These are phyloP conservation scores for Colossoma macropomum DNA, from an alignment of 2,113 vertebrate genomes.

Conservation along the genomic window DNA sequence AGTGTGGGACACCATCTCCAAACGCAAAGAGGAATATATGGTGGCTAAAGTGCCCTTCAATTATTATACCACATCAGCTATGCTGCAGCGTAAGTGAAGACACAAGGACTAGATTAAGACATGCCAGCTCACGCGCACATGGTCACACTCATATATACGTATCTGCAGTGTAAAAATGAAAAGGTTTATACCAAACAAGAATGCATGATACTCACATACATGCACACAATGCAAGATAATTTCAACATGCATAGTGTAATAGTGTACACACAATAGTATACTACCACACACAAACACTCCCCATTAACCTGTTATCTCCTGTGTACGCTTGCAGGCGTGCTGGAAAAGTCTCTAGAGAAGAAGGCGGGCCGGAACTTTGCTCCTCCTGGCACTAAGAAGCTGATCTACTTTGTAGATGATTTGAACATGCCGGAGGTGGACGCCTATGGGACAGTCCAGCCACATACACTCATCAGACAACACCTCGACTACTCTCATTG, in stretches of 20 bases:
- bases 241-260: too few relatives aligned
- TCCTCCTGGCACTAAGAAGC: slow-evolving; percentile 78
- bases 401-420: slow-evolving; percentile 84
- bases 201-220: not conserved
- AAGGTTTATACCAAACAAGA: too few relatives aligned
- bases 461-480: slow-evolving; percentile 80
- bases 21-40: slow-evolving; percentile 73
- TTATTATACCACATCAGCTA: slow-evolving; percentile 73
- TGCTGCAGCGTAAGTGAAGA: slow-evolving; percentile 63
- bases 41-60: slow-evolving; percentile 75
- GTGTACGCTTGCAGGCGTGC: slow-evolving; percentile 67
- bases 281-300: too few relatives aligned
- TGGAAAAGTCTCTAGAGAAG: slow-evolving; percentile 83
- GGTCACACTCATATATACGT: too few relatives aligned
- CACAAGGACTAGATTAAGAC: not conserved
- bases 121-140: not conserved
- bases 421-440: slow-evolving; percentile 84
- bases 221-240: not conserved
- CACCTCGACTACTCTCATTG: slow-evolving; percentile 80
- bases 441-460: slow-evolving; percentile 78
- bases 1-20: slow-evolving; percentile 73
- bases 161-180: too few relatives aligned
- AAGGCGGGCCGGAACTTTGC: slow-evolving; percentile 80
- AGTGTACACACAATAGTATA: not conserved
- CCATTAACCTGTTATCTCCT: not conserved